Percentiles rank a stretch among this genome's conserved stretches.
Evolutionary conservation across 1,140 invertebrate species (phyloP).

Genomic region (Trichonephila clavata): DNA sequence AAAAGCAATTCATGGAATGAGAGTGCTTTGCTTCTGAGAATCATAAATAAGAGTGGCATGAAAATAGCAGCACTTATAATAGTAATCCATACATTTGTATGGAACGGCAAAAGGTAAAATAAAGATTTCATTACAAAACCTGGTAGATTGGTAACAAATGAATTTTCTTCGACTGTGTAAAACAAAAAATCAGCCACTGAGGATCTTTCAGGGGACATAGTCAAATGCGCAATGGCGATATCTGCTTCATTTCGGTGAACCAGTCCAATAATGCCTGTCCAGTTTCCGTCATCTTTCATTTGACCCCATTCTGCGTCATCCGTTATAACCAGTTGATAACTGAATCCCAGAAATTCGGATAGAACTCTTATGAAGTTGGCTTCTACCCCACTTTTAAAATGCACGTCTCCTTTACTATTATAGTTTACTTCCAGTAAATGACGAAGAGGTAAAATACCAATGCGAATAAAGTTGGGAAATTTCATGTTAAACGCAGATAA

Average conservation of each 20-base stretch:
- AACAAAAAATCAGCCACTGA: conserved; percentile 9
- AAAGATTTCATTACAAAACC: background rate
- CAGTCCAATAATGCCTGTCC: conserved; percentile 52
- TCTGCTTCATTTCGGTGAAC: conserved; percentile 17
- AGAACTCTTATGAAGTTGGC: conserved; percentile 11
- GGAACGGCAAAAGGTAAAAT: conserved; percentile 1
- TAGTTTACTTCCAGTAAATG: conserved; percentile 18
- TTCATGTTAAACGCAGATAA: background rate
- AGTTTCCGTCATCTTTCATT: background rate
- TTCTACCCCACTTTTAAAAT: background rate
- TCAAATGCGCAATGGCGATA: conserved; percentile 1
- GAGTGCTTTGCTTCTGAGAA: background rate
- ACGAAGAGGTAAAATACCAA: background rate
- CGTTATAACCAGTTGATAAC: background rate
- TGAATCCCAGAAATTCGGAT: conserved; percentile 12
- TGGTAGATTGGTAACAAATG: conserved; percentile 5
- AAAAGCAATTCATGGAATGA: background rate
- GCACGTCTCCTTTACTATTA: background rate
- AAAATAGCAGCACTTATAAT: background rate
- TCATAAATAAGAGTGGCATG: background rate
- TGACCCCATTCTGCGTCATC: conserved; percentile 47
- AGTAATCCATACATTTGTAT: background rate
- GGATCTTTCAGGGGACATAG: background rate
- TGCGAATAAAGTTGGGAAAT: background rate
- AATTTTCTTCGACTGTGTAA: conserved; percentile 29